These are phyloP conservation scores for Amphipyra berbera DNA, from an alignment of 2,888 invertebrate species.

Conservation along the genomic window DNA sequence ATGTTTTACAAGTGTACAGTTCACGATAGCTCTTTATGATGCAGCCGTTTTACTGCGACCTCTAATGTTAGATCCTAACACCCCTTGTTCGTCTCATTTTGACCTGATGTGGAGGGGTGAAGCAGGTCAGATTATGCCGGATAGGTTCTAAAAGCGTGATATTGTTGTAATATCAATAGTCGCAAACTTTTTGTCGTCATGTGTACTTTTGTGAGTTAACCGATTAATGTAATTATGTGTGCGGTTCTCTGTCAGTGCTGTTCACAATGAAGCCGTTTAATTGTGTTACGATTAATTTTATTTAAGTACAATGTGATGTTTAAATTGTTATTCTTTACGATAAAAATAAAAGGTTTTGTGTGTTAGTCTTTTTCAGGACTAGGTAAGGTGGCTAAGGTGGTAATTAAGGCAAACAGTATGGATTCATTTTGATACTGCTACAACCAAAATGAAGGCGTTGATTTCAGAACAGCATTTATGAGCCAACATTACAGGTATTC, in stretches of 20 bases:
- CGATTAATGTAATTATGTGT: slow-evolving; percentile 85
- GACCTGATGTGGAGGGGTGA: slow-evolving; percentile 60
- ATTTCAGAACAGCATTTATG: too few species aligned
- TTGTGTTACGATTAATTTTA: slow-evolving; percentile 56
- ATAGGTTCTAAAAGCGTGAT: slow-evolving; percentile 86
- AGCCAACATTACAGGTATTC: too few species aligned
- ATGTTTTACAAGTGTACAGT: slow-evolving; percentile 88
- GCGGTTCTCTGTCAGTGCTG: slow-evolving; percentile 68
- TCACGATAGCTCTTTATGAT: slow-evolving; percentile 88
- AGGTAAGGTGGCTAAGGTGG: too few species aligned
- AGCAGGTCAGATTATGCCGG: slow-evolving; percentile 73
- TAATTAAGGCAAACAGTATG: neutral
- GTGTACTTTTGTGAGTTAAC: slow-evolving; percentile 81
- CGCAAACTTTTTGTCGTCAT: slow-evolving; percentile 83
- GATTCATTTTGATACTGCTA: too few species aligned
- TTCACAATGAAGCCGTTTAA: slow-evolving; percentile 53
- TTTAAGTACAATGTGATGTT: slow-evolving; percentile 44
- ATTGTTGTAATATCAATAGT: slow-evolving; percentile 88
- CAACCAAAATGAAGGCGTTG: too few species aligned
- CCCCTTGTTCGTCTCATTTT: slow-evolving; percentile 61
- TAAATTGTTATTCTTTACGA: slow-evolving; percentile 37
- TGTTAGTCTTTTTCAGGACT: neutral
- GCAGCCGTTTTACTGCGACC: slow-evolving; percentile 79
- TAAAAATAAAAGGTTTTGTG: slow-evolving; percentile 9
- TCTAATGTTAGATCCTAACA: slow-evolving; percentile 68